Evolutionary conservation across 2,888 invertebrate genomes (phyloP).

Genomic region (Hirtodrosophila cameraria): DNA sequence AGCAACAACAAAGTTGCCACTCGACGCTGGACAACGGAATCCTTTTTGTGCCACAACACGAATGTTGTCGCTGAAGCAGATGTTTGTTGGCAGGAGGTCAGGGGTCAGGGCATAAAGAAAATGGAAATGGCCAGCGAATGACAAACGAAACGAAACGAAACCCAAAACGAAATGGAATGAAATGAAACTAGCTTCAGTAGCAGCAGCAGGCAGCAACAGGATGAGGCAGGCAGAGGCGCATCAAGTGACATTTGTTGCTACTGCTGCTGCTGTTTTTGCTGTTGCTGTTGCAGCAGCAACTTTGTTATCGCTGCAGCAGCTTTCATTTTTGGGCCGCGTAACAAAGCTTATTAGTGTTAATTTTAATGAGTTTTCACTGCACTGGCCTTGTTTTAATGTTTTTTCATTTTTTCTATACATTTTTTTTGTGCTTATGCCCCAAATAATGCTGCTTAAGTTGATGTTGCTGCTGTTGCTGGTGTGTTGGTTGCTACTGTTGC

Average conservation of each 20-base stretch:
- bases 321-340: conserved; percentile 53
- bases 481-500: conserved; percentile 11
- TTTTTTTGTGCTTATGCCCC: conserved; percentile 50
- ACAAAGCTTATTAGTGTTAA: conserved; percentile 70
- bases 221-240: conserved; percentile 42
- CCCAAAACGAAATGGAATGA: conserved; percentile 27
- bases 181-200: background rate
- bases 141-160: conserved; percentile 45
- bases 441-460: conserved; percentile 61
- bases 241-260: conserved; percentile 61
- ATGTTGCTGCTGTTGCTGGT: conserved; percentile 19
- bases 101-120: background rate
- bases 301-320: conserved; percentile 59
- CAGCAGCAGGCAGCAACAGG: conserved; percentile 1
- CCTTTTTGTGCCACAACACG: conserved; percentile 60
- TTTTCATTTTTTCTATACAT: background rate
- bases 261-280: conserved; percentile 8
- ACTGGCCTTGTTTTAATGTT: conserved; percentile 52
- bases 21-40: conserved; percentile 58
- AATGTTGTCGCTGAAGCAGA: background rate
- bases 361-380: conserved; percentile 68
- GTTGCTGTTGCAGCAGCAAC: conserved; percentile 43
- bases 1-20: conserved; percentile 34
- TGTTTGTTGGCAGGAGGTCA: background rate
- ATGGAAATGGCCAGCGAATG: conserved; percentile 52